Conservation (phyloP, 2,113 vertebrate genomes). For the Serilophus lunatus region DNA sequence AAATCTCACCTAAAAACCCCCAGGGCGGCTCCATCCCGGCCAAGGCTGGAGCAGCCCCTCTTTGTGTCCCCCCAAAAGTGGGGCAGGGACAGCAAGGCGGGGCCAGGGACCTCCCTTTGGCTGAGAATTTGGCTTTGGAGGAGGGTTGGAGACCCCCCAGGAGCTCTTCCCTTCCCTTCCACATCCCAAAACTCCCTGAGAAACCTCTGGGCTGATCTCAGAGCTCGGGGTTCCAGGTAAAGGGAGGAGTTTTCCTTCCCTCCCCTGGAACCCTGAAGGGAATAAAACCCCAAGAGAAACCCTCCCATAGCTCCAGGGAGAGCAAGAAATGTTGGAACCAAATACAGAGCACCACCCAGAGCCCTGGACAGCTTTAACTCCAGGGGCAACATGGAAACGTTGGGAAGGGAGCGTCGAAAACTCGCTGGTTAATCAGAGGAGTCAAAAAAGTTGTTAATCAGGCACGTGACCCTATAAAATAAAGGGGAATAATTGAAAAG, state of each 20-base stretch:
- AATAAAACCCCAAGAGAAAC: background rate
- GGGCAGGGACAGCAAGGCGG: background rate
- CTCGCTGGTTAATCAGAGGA: background rate
- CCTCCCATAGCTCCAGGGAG: background rate
- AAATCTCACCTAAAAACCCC: background rate
- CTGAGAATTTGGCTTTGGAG: background rate
- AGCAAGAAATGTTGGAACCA: background rate
- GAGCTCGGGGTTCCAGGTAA: background rate
- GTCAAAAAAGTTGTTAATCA: background rate
- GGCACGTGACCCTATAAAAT: background rate
- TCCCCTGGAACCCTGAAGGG: background rate
- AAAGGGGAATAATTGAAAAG: background rate
- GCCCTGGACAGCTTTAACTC: background rate
- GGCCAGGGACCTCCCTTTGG: accelerated
- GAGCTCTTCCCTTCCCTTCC: background rate
- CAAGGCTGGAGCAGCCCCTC: background rate
- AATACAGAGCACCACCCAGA: background rate
- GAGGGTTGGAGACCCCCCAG: background rate
- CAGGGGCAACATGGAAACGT: background rate
- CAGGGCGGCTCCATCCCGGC: background rate
- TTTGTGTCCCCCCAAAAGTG: accelerated
- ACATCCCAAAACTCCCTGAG: background rate
- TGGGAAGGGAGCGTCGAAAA: background rate
- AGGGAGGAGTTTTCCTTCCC: background rate
- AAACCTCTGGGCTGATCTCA: background rate